These are phyloP conservation scores for Lithophane ornitopus DNA, from an alignment of 2,888 invertebrate species.

Conservation along the genomic window DNA sequence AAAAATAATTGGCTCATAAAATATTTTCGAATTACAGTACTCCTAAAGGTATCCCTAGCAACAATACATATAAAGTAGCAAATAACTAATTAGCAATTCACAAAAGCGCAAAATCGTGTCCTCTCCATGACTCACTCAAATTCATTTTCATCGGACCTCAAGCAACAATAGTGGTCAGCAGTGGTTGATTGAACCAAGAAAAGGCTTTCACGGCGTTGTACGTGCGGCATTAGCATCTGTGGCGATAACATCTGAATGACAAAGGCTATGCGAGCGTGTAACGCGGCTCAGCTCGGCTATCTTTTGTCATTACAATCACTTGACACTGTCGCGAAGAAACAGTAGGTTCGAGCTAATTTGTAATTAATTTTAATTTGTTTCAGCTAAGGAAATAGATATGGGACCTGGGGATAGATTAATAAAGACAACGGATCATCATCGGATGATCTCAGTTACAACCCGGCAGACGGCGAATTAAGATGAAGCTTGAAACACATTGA, in stretches of 20 bases:
- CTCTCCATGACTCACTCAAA: conserved; percentile 55
- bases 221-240: conserved; percentile 75
- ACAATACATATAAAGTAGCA: background rate
- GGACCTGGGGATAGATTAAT: no score
- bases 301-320: conserved; percentile 78
- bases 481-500: background rate
- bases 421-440: background rate
- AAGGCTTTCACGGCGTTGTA: conserved; percentile 78
- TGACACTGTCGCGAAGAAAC: conserved; percentile 49
- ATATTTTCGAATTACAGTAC: no score
- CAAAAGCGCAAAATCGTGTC: conserved; percentile 4
- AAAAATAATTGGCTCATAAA: no score
- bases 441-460: background rate
- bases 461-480: background rate
- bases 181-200: conserved; percentile 72
- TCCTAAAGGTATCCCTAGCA: background rate
- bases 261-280: conserved; percentile 80
- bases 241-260: conserved; percentile 82
- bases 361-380: background rate
- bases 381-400: background rate
- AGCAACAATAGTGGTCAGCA: conserved; percentile 66
- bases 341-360: conserved; percentile 59
- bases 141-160: conserved; percentile 58
- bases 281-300: conserved; percentile 77
- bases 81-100: background rate